Percentiles rank a stretch among this genome's conserved stretches.
Evolutionary conservation across 2,797 vertebrate genomes (phyloP).

Genomic region (Phalanger gymnotis): DNA sequence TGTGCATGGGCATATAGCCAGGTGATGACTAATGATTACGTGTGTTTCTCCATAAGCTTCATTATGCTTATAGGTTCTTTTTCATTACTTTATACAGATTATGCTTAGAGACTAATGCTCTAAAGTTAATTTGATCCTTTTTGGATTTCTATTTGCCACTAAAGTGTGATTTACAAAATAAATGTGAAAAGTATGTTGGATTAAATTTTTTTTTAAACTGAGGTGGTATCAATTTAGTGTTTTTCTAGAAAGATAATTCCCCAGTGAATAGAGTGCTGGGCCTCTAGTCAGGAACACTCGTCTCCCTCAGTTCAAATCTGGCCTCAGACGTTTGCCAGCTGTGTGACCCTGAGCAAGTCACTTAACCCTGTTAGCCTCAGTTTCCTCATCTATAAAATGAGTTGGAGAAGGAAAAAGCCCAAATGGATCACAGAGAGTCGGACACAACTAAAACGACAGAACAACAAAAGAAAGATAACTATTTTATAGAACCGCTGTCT

Average conservation of each 20-base stretch:
- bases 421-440: neutral
- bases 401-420: neutral
- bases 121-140: constrained; percentile 52
- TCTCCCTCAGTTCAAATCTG: neutral
- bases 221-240: neutral
- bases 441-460: neutral
- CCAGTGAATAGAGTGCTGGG: neutral
- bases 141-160: neutral
- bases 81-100: constrained; percentile 13
- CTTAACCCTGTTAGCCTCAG: neutral
- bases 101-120: constrained; percentile 4
- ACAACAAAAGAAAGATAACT: neutral
- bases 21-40: neutral
- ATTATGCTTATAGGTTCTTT: constrained; percentile 20
- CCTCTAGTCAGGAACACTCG: neutral
- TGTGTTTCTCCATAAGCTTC: neutral
- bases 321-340: neutral
- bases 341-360: neutral
- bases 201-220: neutral
- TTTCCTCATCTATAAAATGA: neutral
- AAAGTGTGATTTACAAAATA: neutral
- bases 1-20: neutral
- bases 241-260: neutral
- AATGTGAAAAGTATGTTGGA: neutral
- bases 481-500: neutral